Conservation (phyloP, 1,140 invertebrate species). For the Ceratosolen solmsi region DNA sequence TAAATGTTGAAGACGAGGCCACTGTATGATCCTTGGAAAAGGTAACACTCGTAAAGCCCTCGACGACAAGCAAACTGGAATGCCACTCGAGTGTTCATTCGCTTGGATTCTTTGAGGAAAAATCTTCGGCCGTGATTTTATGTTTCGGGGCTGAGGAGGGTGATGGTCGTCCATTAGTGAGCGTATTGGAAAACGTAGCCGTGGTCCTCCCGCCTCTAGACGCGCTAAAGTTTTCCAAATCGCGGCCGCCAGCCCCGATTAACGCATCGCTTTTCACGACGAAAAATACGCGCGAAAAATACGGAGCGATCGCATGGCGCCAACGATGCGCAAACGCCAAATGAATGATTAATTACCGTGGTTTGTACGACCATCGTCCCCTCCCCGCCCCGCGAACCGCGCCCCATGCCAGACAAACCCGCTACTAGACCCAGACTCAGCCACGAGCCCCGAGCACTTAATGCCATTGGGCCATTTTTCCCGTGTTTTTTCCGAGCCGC, state of each 20-base stretch:
- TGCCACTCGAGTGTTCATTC: constrained; percentile 9
- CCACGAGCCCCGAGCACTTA: background rate
- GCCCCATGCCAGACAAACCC: too few relatives aligned
- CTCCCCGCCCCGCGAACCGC: too few relatives aligned
- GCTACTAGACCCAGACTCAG: too few relatives aligned
- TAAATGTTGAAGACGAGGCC: background rate
- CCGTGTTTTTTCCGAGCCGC: background rate
- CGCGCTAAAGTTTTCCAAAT: background rate
- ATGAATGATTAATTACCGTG: background rate
- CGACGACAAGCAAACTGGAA: background rate
- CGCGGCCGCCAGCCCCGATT: background rate
- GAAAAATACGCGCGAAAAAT: background rate
- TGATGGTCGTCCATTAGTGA: background rate
- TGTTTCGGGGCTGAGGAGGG: too few relatives aligned
- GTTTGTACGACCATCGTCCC: background rate
- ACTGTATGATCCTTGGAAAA: background rate
- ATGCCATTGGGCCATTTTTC: background rate
- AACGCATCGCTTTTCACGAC: background rate
- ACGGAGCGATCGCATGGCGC: background rate
- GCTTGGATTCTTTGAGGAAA: background rate
- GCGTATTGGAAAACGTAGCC: background rate
- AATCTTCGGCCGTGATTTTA: background rate
- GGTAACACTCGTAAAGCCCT: background rate
- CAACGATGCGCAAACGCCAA: background rate
- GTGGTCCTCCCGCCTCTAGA: background rate